Base-by-base conservation (phyloP, 1,140 invertebrate species). In the Battus philenor region DNA sequence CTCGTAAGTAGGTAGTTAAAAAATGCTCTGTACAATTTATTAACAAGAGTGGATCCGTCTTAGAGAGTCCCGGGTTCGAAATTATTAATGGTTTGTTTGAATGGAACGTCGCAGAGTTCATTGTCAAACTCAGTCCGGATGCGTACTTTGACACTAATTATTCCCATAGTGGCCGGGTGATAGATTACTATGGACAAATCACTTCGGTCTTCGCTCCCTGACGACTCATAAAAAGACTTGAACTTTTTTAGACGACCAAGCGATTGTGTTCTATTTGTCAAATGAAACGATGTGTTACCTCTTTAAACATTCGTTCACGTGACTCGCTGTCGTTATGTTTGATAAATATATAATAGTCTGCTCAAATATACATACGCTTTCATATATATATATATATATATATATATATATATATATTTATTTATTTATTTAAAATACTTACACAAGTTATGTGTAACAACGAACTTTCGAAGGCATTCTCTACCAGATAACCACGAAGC, bases 61-160 rank as follows among this genome's bases (percentile, higher is more conserved):
- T 67, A 73, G 71, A 80, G 75, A 75, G 77, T 75, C 67, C 66
- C 64, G 73, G 69, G 60, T 77, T 77, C 63, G 63, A 62, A 73
- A 74, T 78, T 75, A 81, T 81, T 81, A 81, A 81, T 81, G 77
- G 60, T 81, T 77, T 81, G 65, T 81, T 78, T 77, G 74, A 72
- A 77, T 73, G 74, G 67, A 61, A 69, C 61, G 70, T 72, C 76
- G 63, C 59, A 47, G 54, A 54, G 65, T 50, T 72, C 71, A 77
- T 81, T 78, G 74, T 81, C 54, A 49, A 61, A 60, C 63, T 62
- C 54, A 51, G 61, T 64, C 75, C 77, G 77, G 74, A 81, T 78
- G 73, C 73, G 59, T 45, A 26, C 64, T 67, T 60, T 81, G 77
- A 78, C 77, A 81, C 77, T 81, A 81, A 81, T 81, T 81, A 81